Conservation (phyloP, 2,113 vertebrate genomes). For the Pantherophis guttatus region DNA sequence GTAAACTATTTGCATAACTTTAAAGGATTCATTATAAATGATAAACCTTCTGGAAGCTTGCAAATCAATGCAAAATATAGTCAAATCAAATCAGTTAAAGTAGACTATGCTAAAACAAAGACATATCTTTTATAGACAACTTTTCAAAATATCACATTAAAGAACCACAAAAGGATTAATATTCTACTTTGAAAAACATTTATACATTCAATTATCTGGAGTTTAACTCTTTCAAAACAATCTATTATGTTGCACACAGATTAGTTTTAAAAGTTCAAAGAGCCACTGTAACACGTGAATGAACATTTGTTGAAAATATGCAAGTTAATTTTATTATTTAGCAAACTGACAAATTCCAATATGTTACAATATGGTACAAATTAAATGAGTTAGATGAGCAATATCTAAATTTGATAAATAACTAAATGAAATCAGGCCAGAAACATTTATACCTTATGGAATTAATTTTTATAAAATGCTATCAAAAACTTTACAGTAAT, state of each 20-base stretch:
- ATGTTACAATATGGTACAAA: too few relatives aligned
- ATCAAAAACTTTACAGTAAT: neutral
- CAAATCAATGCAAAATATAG: neutral
- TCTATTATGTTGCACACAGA: neutral
- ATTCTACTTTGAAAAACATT: neutral
- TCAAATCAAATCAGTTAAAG: neutral
- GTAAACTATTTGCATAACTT: neutral
- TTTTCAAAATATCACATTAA: conserved; percentile 3
- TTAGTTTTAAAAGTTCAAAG: neutral
- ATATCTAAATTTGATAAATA: too few relatives aligned
- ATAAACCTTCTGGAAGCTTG: neutral
- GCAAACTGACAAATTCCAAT: neutral
- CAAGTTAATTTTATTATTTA: neutral
- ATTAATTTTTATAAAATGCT: neutral
- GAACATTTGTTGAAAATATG: neutral
- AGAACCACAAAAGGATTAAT: neutral
- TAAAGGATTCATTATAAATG: neutral
- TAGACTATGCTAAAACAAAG: neutral
- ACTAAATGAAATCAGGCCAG: neutral
- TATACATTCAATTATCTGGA: neutral
- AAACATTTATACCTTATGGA: neutral
- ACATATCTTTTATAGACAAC: neutral
- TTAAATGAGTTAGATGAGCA: too few relatives aligned
- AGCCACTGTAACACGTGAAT: neutral
- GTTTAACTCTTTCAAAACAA: neutral